Base-by-base conservation (phyloP, 2,888 invertebrate genomes). In the Stictocephala bisonia region DNA sequence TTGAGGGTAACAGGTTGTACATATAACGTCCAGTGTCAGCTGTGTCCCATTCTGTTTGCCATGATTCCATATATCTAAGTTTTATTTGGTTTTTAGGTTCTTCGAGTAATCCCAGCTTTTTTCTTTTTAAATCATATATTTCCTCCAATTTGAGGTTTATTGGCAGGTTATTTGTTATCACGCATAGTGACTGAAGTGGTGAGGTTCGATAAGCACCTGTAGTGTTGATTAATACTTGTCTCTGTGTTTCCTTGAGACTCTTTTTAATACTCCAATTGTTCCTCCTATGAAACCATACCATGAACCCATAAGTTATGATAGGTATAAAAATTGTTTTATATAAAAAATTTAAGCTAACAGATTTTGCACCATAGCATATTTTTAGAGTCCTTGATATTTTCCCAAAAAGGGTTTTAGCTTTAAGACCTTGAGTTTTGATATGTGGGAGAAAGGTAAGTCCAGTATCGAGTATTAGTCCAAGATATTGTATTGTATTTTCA, bases 41-140 rank as follows among this genome's bases (percentile, higher is more conserved):
- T 27, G 4, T 6, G 56, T 56, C 56, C 56, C 56, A 56, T 11
- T 24, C 29, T n/a, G 3, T 3, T n/a, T 56, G 56, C 56, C 56
- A 56, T 11, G 15, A 15, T 44, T 7, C 4, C 15, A 15, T 15
- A 29, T 7, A 3, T 56, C 56, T 24, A 15, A 4, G 2, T 24
- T 3, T 27, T 4, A 7, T 24, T 9, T 27, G 4, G 9, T n/a
- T 56, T 2, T 24, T 3, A 3, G 11, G 2, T 56, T 56, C 27
- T 56, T 27, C 3, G 56, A 24, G n/a, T n/a, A n/a, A n/a, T n/a
- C n/a, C n/a, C n/a, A n/a, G n/a, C n/a, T n/a, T n/a, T n/a, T 24
- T 50, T 24, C 50, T 7, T 20, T 6, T 18, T 20, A 4, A 4
- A 22, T 56, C 13, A 11, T 56, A 29, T 3, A 56, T 56, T 15